These are phyloP conservation scores for Trichosurus vulpecula DNA, from an alignment of 2,797 vertebrate genomes.

Conservation along the genomic window DNA sequence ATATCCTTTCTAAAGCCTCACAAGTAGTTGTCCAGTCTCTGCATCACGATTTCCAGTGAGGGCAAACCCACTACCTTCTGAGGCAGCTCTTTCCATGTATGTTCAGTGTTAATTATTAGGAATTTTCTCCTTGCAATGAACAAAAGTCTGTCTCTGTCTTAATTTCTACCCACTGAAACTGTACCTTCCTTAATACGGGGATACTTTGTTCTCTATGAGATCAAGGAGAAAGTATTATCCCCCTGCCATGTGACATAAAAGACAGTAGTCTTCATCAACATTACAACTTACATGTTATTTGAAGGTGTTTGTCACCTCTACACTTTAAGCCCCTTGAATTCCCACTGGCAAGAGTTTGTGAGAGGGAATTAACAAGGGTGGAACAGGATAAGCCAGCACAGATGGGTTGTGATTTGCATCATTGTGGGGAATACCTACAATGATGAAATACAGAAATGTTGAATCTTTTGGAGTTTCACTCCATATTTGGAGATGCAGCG, in stretches of 20 bases:
- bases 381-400: neutral
- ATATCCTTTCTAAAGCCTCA: neutral
- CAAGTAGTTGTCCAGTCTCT: neutral
- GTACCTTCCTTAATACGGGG: neutral
- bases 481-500: neutral
- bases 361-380: neutral
- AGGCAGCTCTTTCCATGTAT: neutral
- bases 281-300: neutral
- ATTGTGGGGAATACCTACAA: neutral
- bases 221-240: neutral
- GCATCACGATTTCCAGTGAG: neutral
- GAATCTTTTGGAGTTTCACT: neutral
- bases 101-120: neutral
- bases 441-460: neutral
- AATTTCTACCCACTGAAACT: neutral
- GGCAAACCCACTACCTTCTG: neutral
- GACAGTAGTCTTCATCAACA: neutral
- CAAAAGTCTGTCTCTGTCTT: neutral
- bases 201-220: neutral
- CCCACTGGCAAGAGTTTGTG: neutral
- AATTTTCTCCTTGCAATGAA: neutral
- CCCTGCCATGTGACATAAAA: neutral
- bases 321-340: neutral
- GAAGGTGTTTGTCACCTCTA: neutral
- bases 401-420: neutral